Conservation (phyloP, 2,113 vertebrate species). For the Passer domesticus region DNA sequence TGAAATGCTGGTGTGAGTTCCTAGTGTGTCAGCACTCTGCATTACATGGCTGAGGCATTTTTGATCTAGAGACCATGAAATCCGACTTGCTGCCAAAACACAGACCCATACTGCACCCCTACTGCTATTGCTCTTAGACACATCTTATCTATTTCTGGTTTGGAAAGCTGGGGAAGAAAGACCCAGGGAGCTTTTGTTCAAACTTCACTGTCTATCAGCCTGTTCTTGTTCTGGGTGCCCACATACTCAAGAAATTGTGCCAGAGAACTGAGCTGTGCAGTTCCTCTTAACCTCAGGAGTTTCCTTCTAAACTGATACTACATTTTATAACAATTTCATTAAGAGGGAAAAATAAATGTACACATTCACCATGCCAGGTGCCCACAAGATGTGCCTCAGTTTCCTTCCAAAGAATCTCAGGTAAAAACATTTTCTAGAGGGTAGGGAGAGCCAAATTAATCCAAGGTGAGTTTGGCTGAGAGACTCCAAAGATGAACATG, state of each 20-base stretch:
- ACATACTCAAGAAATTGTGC: background rate
- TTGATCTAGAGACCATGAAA: conserved; percentile 17
- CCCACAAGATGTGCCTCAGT: background rate
- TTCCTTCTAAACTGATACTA: background rate
- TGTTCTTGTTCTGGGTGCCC: background rate
- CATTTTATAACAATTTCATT: background rate
- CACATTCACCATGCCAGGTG: background rate
- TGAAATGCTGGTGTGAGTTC: background rate
- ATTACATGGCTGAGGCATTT: background rate
- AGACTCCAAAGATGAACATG: background rate
- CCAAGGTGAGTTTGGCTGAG: background rate
- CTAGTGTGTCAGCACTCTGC: background rate
- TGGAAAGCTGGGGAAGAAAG: background rate
- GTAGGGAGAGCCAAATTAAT: background rate
- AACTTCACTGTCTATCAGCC: background rate
- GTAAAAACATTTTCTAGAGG: background rate
- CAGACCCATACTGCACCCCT: background rate
- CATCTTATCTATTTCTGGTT: background rate
- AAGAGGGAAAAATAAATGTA: background rate
- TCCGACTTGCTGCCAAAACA: background rate
- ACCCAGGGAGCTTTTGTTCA: background rate
- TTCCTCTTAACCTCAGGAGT: background rate
- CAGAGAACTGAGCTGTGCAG: background rate
- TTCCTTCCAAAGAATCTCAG: background rate
- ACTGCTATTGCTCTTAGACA: background rate